These are phyloP conservation scores for Sebastes minor DNA, from an alignment of 2,797 vertebrate genomes.

Conservation along the genomic window DNA sequence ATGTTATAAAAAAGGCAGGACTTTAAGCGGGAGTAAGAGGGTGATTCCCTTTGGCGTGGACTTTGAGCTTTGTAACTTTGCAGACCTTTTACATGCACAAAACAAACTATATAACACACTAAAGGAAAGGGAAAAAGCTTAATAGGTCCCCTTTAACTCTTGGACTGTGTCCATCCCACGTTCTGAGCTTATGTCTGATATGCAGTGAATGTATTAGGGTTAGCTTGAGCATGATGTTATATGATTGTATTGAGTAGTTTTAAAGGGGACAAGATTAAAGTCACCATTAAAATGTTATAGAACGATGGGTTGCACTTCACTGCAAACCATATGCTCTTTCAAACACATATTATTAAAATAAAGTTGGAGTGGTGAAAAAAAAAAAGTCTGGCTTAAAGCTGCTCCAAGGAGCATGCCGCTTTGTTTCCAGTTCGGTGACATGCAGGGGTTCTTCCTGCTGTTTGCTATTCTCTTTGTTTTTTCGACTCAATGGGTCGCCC, in stretches of 20 bases:
- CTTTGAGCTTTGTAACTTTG: too few species aligned
- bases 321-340: constrained; percentile 7
- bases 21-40: too few species aligned
- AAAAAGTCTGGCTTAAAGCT: not conserved
- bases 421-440: constrained; percentile 6
- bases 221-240: not conserved
- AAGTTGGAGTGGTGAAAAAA: constrained; percentile 15
- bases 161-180: not conserved
- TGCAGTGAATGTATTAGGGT: not conserved
- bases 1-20: too few species aligned
- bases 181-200: not conserved
- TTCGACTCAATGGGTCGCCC: constrained; percentile 30
- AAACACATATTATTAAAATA: constrained; percentile 15
- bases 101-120: too few species aligned
- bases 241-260: not conserved
- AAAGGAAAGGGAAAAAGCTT: too few species aligned
- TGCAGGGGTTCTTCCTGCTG: constrained; percentile 20
- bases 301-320: not conserved
- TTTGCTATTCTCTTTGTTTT: constrained; percentile 36
- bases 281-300: not conserved
- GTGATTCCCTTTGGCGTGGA: too few species aligned
- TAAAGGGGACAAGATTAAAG: not conserved
- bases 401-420: constrained; percentile 8
- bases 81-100: too few species aligned
- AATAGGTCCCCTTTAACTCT: too few species aligned